Percentiles rank a stretch among this genome's conserved stretches.
Conservation (phyloP, 2,888 invertebrate genomes). For the Drosophila eohydei region DNA sequence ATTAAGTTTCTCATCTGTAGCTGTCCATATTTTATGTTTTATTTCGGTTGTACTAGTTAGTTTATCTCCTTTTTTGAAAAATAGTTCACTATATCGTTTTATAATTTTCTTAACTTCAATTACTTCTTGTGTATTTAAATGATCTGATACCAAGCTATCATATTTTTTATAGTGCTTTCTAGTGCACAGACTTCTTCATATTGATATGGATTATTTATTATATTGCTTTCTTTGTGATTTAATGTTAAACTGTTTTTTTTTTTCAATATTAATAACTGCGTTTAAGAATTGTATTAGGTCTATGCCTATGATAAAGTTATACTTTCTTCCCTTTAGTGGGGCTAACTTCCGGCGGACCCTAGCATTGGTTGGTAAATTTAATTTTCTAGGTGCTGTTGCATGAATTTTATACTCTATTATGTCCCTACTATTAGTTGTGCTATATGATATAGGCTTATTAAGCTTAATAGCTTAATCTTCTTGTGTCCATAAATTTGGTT, state of each 20-base stretch:
- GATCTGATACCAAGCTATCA: too few relatives aligned
- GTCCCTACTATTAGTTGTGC: not conserved
- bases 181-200: too few relatives aligned
- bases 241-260: too few relatives aligned
- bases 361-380: not conserved
- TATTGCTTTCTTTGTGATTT: too few relatives aligned
- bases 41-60: not conserved
- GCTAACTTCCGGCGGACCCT: not conserved
- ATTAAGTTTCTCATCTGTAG: constrained; percentile 5
- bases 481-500: not conserved
- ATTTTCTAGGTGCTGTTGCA: not conserved
- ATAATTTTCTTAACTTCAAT: too few relatives aligned
- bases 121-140: too few relatives aligned
- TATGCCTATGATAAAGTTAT: not conserved
- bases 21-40: constrained; percentile 6
- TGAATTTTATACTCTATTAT: not conserved
- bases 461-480: not conserved
- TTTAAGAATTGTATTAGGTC: not conserved
- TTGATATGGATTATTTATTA: too few relatives aligned
- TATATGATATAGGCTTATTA: not conserved
- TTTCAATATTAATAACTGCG: not conserved
- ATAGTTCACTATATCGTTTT: too few relatives aligned
- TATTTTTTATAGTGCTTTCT: too few relatives aligned
- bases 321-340: not conserved
- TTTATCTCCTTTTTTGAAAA: too few relatives aligned